Percentiles rank a stretch among this genome's conserved stretches.
phyloP scores from a whole-genome alignment of 2,113 vertebrate species.

The Malurus cyaneus region DNA sequence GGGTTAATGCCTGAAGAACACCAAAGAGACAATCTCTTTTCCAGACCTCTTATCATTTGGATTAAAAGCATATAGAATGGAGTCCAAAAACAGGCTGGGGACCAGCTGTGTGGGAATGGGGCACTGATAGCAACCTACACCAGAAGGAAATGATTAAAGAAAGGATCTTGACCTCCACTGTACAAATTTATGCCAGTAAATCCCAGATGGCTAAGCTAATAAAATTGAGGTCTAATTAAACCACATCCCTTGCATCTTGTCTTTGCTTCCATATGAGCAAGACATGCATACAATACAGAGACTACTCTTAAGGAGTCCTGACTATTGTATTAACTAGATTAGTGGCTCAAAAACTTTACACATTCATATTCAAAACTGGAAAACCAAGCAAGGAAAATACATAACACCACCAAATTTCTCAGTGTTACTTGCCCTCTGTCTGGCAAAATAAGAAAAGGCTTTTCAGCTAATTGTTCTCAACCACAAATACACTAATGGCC shows the following conservation, averaged over 20 bases:
- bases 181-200: slow-evolving; percentile 63
- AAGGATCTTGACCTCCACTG: slow-evolving; percentile 57
- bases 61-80: not conserved
- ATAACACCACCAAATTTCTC: not conserved
- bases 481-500: not conserved
- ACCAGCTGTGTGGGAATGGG: slow-evolving; percentile 45
- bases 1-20: not conserved
- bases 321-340: not conserved
- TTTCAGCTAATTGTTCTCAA: not conserved
- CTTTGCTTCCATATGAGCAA: slow-evolving; percentile 29
- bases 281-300: not conserved
- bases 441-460: not conserved
- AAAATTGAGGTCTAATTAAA: slow-evolving; percentile 64
- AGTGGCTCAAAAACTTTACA: not conserved
- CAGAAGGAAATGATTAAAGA: slow-evolving; percentile 58
- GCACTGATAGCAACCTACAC: not conserved
- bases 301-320: not conserved
- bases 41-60: not conserved
- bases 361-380: not conserved
- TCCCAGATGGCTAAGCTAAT: slow-evolving; percentile 58
- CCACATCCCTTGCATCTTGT: slow-evolving; percentile 57
- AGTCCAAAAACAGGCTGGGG: not conserved
- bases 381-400: not conserved
- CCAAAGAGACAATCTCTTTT: not conserved
- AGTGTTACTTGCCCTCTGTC: not conserved